Evolutionary conservation across 2,113 vertebrate genomes (phyloP), one percentile per base, ranked within the genome.

Genomic region (Lampris incognitus): DNA sequence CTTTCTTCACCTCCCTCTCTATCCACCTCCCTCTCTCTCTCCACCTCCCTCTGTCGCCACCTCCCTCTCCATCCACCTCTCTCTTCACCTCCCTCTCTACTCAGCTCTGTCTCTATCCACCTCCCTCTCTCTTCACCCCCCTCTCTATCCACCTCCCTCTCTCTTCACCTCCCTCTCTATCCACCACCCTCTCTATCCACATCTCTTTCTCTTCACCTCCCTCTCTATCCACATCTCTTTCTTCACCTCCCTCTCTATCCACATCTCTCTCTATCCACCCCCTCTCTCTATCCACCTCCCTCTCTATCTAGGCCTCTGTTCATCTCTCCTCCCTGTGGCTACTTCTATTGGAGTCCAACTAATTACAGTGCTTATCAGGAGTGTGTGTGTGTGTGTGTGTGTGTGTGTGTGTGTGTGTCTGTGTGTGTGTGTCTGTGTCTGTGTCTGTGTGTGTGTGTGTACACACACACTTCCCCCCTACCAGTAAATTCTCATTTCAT

Each of bases 401-500:
- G 63, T 65, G 63, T 65, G 63, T 65, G 63, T 50, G 52, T 61
- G 59, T 61, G 59, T 42, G 59, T 61, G 59, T 61, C 8, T 41
- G 59, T 64, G 69, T 2, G 65, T 40, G 82, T 76, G 74, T 81
- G 64, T 77, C 58, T 70, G 77, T 60, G 60, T 52, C 66, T 44
- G 41, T 44, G 60, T 44, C n/a, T 77, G 63, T 70, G 77, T 60
- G 60, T 52, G 69, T 44, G 41, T 44, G 60, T 44, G 60, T 44
- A 39, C 5, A 67, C 82, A 24, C 24, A 24, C 24, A 24, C 24
- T 24, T 24, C 78, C 76, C 84, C 87, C 83, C 88, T 74, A 85
- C 85, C 41, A 74, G 75, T 85, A 88, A 86, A 89, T 91, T 91
- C 89, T 91, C 89, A 94, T 93, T 94, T 91, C 91, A 89, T 88